Conservation (phyloP, 2,888 invertebrate genomes). For the Dione juno region DNA sequence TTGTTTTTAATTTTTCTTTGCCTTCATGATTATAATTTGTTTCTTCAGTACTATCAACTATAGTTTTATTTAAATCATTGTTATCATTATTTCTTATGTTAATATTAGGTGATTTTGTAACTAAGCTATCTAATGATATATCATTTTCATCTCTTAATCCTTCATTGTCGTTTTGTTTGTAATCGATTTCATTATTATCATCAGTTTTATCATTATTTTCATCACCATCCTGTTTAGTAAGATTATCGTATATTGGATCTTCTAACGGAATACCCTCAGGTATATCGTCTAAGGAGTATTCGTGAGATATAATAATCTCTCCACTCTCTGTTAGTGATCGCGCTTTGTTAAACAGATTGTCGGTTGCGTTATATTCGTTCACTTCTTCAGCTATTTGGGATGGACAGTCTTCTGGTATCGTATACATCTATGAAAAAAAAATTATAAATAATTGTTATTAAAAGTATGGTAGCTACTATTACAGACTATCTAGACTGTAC, state of each 20-base stretch:
- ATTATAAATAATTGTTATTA: no score
- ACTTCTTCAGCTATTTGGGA: slow-evolving; percentile 60
- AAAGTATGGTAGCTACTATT: no score
- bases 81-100: not conserved
- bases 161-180: slow-evolving; percentile 28
- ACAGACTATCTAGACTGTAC: no score
- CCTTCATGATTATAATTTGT: slow-evolving; percentile 15
- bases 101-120: not conserved
- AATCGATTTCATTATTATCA: slow-evolving; percentile 26
- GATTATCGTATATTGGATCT: slow-evolving; percentile 70
- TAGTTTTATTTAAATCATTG: not conserved
- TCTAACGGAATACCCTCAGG: slow-evolving; percentile 74
- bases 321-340: slow-evolving; percentile 60
- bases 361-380: slow-evolving; percentile 58
- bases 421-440: slow-evolving; percentile 62
- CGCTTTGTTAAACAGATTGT: slow-evolving; percentile 70
- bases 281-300: slow-evolving; percentile 71
- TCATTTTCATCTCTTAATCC: slow-evolving; percentile 4
- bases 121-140: not conserved
- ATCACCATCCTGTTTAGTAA: slow-evolving; percentile 50
- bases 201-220: slow-evolving; percentile 11
- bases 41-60: not conserved
- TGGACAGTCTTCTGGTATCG: slow-evolving; percentile 76
- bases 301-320: slow-evolving; percentile 68
- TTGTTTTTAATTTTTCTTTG: not conserved